Evolutionary conservation across 2,888 invertebrate species (phyloP), one percentile per base, ranked within the genome.

Genomic region (Schrankia costaestrigalis): DNA sequence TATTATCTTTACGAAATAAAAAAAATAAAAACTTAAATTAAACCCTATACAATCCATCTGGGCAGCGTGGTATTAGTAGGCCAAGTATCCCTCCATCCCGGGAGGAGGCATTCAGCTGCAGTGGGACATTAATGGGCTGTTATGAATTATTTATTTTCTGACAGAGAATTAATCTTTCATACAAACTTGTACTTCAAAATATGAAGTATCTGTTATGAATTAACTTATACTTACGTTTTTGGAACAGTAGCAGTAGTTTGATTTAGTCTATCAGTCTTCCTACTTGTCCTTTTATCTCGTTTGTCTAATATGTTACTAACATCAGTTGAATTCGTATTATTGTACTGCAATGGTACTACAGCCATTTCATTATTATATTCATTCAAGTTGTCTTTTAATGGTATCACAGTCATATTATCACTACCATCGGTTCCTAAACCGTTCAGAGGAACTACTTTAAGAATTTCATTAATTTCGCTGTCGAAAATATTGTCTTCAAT

Each of bases 221-320:
- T 13, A 14, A 7, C 7, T 5, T 3, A 5, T 5, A 70, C 84
- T 76, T 66, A 89, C 89, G 84, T 85, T 71, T 89, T 89, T 6
- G 89, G 89, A 25, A 88, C 70, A 14, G 84, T 74, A 2, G 84
- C 86, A 15, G 88, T 89, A 1, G 89, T 89, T 61, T 89, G 88
- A 50, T 89, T 89, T 1, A 87, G 49, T 46, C 86, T 72, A 46
- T 89, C 89, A 7, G 87, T 85, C 59, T 89, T 89, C 36, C 89
- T 79, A 50, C 87, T 89, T 0, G 89, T 89, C 35, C 88, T 79
- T 51, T 89, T 89, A 19, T 88, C 84, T 25, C 86, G 74, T 52
- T 75, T 84, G 19, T 86, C 86, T 12, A 78, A 42, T 34, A 75
- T 63, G 47, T 82, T 83, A 25, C 71, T 56, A 3, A 75, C 70